Evolutionary conservation across 2,888 invertebrate species (phyloP).

Genomic region (Drosophila aldrichi): DNA sequence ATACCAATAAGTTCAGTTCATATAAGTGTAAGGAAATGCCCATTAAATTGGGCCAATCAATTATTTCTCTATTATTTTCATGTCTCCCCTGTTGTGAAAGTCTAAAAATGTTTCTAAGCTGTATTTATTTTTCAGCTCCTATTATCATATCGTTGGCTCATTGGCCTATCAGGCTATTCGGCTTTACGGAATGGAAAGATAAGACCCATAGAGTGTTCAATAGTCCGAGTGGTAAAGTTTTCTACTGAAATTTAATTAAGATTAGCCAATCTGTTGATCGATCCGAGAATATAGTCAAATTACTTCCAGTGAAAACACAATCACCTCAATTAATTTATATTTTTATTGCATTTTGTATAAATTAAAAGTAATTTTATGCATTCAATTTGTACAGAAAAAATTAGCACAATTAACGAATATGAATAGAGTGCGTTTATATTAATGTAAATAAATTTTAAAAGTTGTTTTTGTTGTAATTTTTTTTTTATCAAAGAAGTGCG

Average conservation of each 20-base stretch:
- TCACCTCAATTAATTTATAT: slow-evolving; percentile 28
- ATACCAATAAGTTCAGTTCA: neutral
- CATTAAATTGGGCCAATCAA: neutral
- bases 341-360: slow-evolving; percentile 65
- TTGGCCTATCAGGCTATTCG: neutral
- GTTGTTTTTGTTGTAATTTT: neutral
- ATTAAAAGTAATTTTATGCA: slow-evolving; percentile 30
- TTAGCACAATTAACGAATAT: slow-evolving; percentile 59
- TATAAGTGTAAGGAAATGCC: neutral
- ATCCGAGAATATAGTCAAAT: neutral
- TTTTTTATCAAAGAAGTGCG: slow-evolving; percentile 13
- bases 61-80: neutral
- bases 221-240: slow-evolving; percentile 7
- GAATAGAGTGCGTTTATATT: slow-evolving; percentile 41
- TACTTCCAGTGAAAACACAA: neutral
- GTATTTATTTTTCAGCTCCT: neutral
- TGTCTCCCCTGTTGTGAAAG: neutral
- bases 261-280: neutral
- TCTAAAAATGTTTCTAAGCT: neutral
- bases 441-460: slow-evolving; percentile 34
- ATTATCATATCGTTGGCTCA: neutral
- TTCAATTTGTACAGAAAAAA: slow-evolving; percentile 62
- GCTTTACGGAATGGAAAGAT: slow-evolving; percentile 1
- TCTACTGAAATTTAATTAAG: neutral
- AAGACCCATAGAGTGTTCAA: slow-evolving; percentile 1